Evolutionary conservation across 2,888 invertebrate genomes (phyloP).

Genomic region (Latrodectus hesperus): DNA sequence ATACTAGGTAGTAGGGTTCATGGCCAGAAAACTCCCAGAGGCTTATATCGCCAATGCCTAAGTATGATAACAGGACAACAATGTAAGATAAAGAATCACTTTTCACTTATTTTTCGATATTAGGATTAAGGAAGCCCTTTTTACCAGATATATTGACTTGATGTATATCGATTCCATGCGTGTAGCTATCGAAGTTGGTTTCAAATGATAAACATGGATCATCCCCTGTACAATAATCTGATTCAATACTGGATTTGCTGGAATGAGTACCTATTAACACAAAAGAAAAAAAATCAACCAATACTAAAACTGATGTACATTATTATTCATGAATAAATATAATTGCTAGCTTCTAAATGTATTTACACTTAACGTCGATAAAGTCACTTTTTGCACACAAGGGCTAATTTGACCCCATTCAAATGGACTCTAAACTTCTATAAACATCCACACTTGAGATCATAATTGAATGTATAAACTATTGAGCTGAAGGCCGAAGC

Average conservation of each 20-base stretch:
- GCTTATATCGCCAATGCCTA: conserved; percentile 81
- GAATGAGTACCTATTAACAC: conserved; percentile 68
- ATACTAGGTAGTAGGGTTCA: conserved; percentile 82
- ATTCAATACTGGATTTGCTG: conserved; percentile 71
- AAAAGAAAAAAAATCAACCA: neutral
- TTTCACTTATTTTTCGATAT: neutral
- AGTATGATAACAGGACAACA: neutral
- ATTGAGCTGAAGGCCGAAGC: too few relatives aligned
- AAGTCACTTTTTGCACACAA: too few relatives aligned
- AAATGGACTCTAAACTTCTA: too few relatives aligned
- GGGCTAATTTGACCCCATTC: too few relatives aligned
- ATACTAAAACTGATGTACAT: too few relatives aligned
- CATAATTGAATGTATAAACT: too few relatives aligned
- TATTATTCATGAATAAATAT: neutral
- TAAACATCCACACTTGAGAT: too few relatives aligned
- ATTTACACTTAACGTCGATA: neutral
- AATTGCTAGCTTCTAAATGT: neutral
- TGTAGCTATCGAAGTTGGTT: conserved; percentile 77
- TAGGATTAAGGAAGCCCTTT: too few relatives aligned
- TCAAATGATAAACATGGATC: conserved; percentile 65
- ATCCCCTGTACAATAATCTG: conserved; percentile 64
- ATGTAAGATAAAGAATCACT: neutral
- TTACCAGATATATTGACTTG: conserved; percentile 77
- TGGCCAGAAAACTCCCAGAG: conserved; percentile 87
- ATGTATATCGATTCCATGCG: conserved; percentile 81